Evolutionary conservation across 2,113 vertebrate genomes (phyloP).

Genomic region (Arvicanthis niloticus): DNA sequence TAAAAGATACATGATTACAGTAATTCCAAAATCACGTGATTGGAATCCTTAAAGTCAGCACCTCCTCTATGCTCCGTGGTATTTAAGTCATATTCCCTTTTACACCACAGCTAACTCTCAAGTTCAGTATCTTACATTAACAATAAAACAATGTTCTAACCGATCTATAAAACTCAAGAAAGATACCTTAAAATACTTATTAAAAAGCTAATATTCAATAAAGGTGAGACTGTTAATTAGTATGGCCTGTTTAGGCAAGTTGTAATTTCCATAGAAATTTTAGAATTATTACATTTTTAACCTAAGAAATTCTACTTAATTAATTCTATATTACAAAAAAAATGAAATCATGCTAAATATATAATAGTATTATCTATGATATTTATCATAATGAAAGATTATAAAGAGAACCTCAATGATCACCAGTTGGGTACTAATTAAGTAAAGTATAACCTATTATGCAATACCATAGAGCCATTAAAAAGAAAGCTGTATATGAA

Average conservation of each 20-base stretch:
- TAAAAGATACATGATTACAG: slow-evolving; percentile 14
- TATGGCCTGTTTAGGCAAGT: slow-evolving; percentile 23
- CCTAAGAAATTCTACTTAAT: not conserved
- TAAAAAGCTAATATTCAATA: slow-evolving; percentile 37
- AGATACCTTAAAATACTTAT: slow-evolving; percentile 53
- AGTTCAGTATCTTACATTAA: slow-evolving; percentile 35
- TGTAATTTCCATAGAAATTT: slow-evolving; percentile 49
- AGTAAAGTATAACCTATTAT: slow-evolving; percentile 29
- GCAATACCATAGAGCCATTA: slow-evolving; percentile 26
- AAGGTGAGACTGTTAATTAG: slow-evolving; percentile 36
- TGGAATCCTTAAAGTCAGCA: not conserved
- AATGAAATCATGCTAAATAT: slow-evolving; percentile 20
- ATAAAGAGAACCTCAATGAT: slow-evolving; percentile 1
- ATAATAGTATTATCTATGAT: slow-evolving; percentile 21
- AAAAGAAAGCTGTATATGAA: slow-evolving; percentile 40
- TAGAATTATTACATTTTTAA: slow-evolving; percentile 27
- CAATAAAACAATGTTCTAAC: slow-evolving; percentile 45
- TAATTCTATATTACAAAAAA: slow-evolving; percentile 26
- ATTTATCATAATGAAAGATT: slow-evolving; percentile 60
- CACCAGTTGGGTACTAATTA: not conserved
- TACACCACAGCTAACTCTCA: slow-evolving; percentile 39
- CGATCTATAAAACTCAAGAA: slow-evolving; percentile 27
- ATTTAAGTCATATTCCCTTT: slow-evolving; percentile 7
- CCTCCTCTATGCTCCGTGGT: not conserved
- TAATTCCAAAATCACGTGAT: not conserved